Percentiles rank a stretch among this genome's conserved stretches.
These are phyloP conservation scores for Masticophis lateralis DNA, from an alignment of 2,797 vertebrate species.

Conservation along the genomic window DNA sequence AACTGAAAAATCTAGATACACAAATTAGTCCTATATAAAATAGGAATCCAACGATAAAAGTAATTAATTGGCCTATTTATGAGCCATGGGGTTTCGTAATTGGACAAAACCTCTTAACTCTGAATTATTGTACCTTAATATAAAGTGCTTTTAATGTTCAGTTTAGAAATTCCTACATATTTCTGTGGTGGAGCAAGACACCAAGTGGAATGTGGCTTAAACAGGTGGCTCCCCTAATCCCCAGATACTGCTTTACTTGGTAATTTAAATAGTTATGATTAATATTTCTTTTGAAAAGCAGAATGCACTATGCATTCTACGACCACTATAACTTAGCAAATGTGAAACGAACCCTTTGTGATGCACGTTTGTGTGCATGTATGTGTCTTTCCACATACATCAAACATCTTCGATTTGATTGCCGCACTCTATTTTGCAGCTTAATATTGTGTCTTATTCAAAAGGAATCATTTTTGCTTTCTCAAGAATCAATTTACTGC, in stretches of 20 bases:
- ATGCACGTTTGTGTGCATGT: slow-evolving; percentile 72
- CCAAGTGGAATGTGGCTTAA: slow-evolving; percentile 68
- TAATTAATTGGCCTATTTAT: slow-evolving; percentile 64
- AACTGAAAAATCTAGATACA: slow-evolving; percentile 63
- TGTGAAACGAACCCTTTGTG: slow-evolving; percentile 76
- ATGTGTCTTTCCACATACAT: slow-evolving; percentile 74
- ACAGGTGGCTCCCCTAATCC: slow-evolving; percentile 66
- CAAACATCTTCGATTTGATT: slow-evolving; percentile 75
- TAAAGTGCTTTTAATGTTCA: slow-evolving; percentile 70
- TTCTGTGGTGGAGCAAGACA: slow-evolving; percentile 58
- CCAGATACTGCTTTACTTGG: slow-evolving; percentile 69
- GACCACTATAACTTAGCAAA: slow-evolving; percentile 79
- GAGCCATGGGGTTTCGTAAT: slow-evolving; percentile 66
- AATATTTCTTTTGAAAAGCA: slow-evolving; percentile 71
- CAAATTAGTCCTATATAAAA: slow-evolving; percentile 61
- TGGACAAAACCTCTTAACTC: slow-evolving; percentile 57
- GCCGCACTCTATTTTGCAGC: slow-evolving; percentile 75
- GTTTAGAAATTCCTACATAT: slow-evolving; percentile 67
- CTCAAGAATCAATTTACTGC: slow-evolving; percentile 31
- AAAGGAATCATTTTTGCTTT: slow-evolving; percentile 67
- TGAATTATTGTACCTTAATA: slow-evolving; percentile 67
- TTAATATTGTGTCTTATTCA: slow-evolving; percentile 76
- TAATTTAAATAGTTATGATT: slow-evolving; percentile 75
- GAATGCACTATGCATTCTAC: slow-evolving; percentile 72
- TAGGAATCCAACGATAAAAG: slow-evolving; percentile 68